phyloP scores from a whole-genome alignment of 2,113 vertebrate species.

The Serilophus lunatus region DNA sequence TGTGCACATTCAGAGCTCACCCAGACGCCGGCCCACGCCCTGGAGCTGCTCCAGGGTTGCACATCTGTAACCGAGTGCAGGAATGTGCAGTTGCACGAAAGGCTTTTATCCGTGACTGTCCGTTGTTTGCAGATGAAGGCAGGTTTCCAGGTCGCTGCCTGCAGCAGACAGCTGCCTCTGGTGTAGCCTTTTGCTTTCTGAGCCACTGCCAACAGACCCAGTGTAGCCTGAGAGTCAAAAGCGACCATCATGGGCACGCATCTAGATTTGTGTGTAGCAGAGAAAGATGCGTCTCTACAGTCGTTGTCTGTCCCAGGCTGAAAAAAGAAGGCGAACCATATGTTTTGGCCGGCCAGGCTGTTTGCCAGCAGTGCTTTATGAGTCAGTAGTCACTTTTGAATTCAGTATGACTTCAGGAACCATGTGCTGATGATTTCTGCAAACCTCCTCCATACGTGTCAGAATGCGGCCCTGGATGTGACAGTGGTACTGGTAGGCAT shows the following conservation, averaged over 20 bases:
- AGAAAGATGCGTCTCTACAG: background rate
- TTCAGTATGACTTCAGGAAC: background rate
- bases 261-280: background rate
- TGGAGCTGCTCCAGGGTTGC: background rate
- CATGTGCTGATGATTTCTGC: background rate
- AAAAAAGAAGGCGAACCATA: background rate
- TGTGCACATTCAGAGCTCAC: background rate
- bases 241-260: background rate
- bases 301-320: background rate
- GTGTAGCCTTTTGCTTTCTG: background rate
- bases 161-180: background rate
- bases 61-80: background rate
- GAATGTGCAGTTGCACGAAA: background rate
- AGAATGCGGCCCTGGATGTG: background rate
- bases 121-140: background rate
- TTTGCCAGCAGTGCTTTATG: background rate
- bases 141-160: background rate
- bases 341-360: background rate
- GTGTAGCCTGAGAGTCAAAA: rapidly evolving
- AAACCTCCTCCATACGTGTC: background rate
- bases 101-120: background rate
- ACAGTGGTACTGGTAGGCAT: background rate
- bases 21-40: background rate
- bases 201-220: background rate
- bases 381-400: background rate